phyloP scores from a whole-genome alignment of 2,888 invertebrate species.

The Odontocerum albicorne region DNA sequence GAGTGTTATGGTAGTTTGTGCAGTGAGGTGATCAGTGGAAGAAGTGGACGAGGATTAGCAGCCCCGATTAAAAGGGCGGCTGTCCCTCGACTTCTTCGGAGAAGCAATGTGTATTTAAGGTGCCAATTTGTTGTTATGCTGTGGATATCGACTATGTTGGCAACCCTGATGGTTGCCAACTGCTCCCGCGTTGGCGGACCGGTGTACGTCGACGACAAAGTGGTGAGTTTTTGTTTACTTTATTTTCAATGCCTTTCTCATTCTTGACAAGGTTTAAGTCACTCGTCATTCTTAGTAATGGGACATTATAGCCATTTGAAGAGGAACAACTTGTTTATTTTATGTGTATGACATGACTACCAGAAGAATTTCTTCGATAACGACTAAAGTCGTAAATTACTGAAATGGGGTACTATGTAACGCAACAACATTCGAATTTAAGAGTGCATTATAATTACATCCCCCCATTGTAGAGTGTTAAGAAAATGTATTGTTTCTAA shows the following conservation, averaged over 20 bases:
- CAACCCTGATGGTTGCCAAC: slow-evolving; percentile 3
- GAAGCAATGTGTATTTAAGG: neutral
- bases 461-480: too few relatives aligned
- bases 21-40: slow-evolving; percentile 8
- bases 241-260: too few relatives aligned
- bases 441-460: too few relatives aligned
- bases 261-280: neutral
- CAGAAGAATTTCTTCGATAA: too few relatives aligned
- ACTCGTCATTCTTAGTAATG: neutral
- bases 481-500: too few relatives aligned
- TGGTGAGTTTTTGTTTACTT: slow-evolving; percentile 11
- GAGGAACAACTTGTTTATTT: too few relatives aligned
- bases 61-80: slow-evolving; percentile 5
- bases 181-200: slow-evolving; percentile 1
- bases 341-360: too few relatives aligned
- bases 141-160: neutral
- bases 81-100: neutral
- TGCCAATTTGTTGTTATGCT: slow-evolving; percentile 7
- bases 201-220: slow-evolving; percentile 14
- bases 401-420: too few relatives aligned
- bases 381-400: too few relatives aligned
- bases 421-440: too few relatives aligned
- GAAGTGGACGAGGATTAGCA: slow-evolving; percentile 1
- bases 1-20: neutral
- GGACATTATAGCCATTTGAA: too few relatives aligned